Conservation (phyloP, 2,797 vertebrate genomes). For the Cygnus olor region DNA sequence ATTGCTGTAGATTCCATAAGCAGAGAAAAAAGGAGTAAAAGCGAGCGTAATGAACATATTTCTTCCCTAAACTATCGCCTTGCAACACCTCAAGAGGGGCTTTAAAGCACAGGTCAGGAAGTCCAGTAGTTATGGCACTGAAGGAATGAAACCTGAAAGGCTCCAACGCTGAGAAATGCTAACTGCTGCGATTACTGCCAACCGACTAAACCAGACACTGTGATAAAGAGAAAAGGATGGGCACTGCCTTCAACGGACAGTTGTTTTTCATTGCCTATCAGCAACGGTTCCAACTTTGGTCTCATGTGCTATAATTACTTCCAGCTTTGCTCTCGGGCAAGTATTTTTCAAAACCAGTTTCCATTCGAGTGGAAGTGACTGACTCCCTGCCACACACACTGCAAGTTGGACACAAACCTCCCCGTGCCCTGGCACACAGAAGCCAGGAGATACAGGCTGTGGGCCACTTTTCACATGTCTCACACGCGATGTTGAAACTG, state of each 20-base stretch:
- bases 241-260: not conserved
- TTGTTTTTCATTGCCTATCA: slow-evolving; percentile 23
- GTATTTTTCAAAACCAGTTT: not conserved
- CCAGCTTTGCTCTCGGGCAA: not conserved
- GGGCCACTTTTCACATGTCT: not conserved
- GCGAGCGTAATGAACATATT: not conserved
- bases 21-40: not conserved
- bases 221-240: not conserved
- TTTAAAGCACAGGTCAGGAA: slow-evolving; percentile 24
- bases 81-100: not conserved
- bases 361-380: not conserved
- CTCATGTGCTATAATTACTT: not conserved
- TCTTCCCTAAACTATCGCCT: not conserved
- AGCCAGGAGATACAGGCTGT: not conserved
- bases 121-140: not conserved
- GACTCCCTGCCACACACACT: not conserved
- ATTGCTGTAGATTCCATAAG: not conserved
- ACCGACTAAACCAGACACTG: not conserved
- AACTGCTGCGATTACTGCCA: not conserved
- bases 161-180: slow-evolving; percentile 12
- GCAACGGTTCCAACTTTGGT: not conserved
- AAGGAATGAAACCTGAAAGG: not conserved
- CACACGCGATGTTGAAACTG: too few relatives aligned
- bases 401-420: not conserved
- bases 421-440: not conserved